phyloP scores from a whole-genome alignment of 2,888 invertebrate genomes.

The Drosophila sordidula region DNA sequence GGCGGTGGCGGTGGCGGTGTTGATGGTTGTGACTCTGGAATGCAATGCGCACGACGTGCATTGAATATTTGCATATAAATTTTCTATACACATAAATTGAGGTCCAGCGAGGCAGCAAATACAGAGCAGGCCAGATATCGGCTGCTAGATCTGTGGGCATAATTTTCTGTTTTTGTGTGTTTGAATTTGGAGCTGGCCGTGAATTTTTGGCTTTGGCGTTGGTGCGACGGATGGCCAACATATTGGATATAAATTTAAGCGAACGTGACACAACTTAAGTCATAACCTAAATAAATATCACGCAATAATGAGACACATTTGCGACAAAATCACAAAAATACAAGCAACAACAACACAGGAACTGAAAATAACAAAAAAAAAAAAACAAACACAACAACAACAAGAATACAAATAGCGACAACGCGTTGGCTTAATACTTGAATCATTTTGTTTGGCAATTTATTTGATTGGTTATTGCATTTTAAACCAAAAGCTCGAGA shows the following conservation, averaged over 20 bases:
- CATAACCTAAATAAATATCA: constrained; percentile 80
- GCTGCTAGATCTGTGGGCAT: constrained; percentile 46
- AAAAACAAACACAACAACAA: no score
- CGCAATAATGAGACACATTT: constrained; percentile 77
- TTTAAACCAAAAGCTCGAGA: constrained; percentile 67
- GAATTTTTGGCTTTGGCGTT: constrained; percentile 61
- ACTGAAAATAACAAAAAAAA: no score
- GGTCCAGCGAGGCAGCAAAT: constrained; percentile 34
- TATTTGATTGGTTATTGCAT: constrained; percentile 80
- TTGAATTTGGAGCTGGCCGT: constrained; percentile 45
- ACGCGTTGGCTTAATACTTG: constrained; percentile 68
- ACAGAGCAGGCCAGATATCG: constrained; percentile 23
- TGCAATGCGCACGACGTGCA: constrained; percentile 72
- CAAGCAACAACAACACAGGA: constrained; percentile 5
- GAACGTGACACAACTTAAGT: constrained; percentile 80
- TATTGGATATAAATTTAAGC: constrained; percentile 76
- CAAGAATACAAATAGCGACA: constrained; percentile 49
- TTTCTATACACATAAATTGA: constrained; percentile 50
- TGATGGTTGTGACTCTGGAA: constrained; percentile 32
- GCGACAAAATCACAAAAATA: constrained; percentile 59
- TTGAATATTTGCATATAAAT: constrained; percentile 78
- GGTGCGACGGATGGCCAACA: constrained; percentile 63
- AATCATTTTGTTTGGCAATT: constrained; percentile 78
- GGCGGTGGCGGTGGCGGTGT: constrained; percentile 6
- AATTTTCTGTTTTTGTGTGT: constrained; percentile 24